Conservation (phyloP, 2,113 vertebrate species). For the Dolichotis patagonum region DNA sequence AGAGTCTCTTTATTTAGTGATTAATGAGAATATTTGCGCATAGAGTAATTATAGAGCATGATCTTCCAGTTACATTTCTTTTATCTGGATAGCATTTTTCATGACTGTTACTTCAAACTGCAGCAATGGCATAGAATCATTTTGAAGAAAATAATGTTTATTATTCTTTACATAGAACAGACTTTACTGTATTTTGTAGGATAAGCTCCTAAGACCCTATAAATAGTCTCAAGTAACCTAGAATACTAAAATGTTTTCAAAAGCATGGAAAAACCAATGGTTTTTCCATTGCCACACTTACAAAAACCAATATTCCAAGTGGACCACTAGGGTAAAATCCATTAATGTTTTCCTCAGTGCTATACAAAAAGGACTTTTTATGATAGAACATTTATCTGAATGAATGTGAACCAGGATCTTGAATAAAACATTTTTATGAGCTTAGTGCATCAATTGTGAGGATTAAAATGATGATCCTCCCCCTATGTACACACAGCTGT, state of each 20-base stretch:
- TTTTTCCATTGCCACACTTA: background rate
- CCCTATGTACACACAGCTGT: background rate
- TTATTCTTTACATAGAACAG: background rate
- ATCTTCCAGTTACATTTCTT: conserved; percentile 45
- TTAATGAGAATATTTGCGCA: background rate
- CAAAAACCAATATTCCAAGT: background rate
- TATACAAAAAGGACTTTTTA: background rate
- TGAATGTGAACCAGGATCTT: background rate
- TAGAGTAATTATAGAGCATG: background rate
- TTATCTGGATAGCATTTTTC: background rate
- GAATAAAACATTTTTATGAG: conserved; percentile 47
- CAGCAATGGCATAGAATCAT: background rate
- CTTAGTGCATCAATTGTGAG: background rate
- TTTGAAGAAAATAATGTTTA: conserved; percentile 40
- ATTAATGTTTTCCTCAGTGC: conserved; percentile 21
- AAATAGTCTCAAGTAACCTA: background rate
- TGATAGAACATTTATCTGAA: conserved; percentile 2
- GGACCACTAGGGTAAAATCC: background rate
- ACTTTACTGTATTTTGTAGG: background rate
- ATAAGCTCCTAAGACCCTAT: background rate
- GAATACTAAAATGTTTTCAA: background rate
- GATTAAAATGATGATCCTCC: background rate
- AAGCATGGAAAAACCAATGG: background rate
- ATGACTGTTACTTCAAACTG: background rate
- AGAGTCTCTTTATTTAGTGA: background rate